A percentile compares a stretch with the other conserved stretches of the same genome.
Evolutionary conservation across 2,888 invertebrate genomes (phyloP).

Genomic region (Leucoptera coffeella): DNA sequence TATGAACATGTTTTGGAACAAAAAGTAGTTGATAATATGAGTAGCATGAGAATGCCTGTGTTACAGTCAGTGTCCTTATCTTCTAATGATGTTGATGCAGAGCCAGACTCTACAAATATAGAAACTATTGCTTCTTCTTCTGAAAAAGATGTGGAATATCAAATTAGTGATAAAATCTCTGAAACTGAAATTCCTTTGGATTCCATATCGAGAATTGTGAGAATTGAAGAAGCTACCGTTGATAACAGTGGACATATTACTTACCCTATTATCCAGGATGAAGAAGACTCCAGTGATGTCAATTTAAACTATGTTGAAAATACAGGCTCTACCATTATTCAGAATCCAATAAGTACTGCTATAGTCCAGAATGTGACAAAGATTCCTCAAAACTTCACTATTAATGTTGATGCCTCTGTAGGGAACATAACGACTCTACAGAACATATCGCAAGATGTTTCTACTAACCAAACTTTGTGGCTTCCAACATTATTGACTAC

Average conservation of each 20-base stretch:
- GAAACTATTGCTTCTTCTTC: conserved; percentile 37
- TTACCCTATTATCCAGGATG: conserved; percentile 35
- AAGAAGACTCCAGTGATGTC: conserved; percentile 30
- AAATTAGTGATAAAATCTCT: conserved; percentile 29
- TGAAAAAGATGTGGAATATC: conserved; percentile 37
- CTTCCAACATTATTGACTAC: conserved; percentile 39
- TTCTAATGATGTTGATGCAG: conserved; percentile 27
- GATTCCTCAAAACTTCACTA: conserved; percentile 41
- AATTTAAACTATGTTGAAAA: conserved; percentile 37
- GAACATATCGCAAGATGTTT: conserved; percentile 38
- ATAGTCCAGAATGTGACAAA: conserved; percentile 44
- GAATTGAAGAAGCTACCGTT: conserved; percentile 30
- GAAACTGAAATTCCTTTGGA: conserved; percentile 35
- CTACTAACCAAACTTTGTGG: conserved; percentile 34
- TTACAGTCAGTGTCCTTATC: conserved; percentile 34
- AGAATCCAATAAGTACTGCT: conserved; percentile 33
- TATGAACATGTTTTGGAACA: conserved; percentile 40
- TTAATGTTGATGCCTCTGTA: conserved; percentile 40
- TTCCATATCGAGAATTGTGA: conserved; percentile 32
- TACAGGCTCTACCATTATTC: conserved; percentile 26
- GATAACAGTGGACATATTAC: conserved; percentile 32
- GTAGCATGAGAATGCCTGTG: conserved; percentile 40
- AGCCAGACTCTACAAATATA: conserved; percentile 42
- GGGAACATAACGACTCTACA: conserved; percentile 41
- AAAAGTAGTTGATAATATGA: conserved; percentile 43